Conservation (phyloP, 1,140 invertebrate species). For the Hylaeus volcanicus region DNA sequence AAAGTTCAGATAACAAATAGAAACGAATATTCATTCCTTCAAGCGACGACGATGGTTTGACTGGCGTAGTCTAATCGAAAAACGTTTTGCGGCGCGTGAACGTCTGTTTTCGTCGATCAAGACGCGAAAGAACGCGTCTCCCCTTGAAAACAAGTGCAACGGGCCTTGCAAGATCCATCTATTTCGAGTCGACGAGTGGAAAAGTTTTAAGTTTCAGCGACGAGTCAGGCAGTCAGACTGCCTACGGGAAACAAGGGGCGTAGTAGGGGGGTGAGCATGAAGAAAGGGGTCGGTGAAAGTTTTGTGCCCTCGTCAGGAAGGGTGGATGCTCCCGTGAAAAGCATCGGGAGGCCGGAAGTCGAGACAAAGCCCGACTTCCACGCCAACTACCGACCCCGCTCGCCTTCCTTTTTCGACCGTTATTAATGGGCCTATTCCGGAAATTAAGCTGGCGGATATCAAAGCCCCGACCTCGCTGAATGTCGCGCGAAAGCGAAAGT, state of each 20-base stretch:
- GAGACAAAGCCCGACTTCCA: conserved; percentile 64
- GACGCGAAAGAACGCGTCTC: background rate
- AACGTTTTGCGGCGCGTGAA: background rate
- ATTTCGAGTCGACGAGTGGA: conserved; percentile 39
- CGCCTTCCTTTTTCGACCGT: conserved; percentile 55
- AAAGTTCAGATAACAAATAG: no score
- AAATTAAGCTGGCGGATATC: conserved; percentile 64
- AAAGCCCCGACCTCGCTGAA: conserved; percentile 13
- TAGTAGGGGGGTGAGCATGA: conserved; percentile 25
- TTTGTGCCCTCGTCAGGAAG: conserved; percentile 51
- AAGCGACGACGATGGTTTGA: no score
- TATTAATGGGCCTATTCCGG: conserved; percentile 69
- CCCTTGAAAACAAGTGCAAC: conserved; percentile 27
- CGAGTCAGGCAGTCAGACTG: conserved; percentile 34
- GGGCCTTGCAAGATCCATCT: conserved; percentile 46
- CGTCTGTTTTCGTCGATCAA: background rate
- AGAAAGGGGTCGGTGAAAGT: conserved; percentile 61
- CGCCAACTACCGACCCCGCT: conserved; percentile 37
- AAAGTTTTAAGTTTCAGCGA: conserved; percentile 54
- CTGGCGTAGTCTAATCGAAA: background rate
- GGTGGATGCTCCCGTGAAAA: conserved; percentile 47
- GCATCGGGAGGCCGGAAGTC: conserved; percentile 61
- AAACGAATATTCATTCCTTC: no score
- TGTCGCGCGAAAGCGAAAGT: conserved; percentile 37
- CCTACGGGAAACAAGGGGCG: conserved; percentile 25